Evolutionary conservation across 2,797 vertebrate species (phyloP), one percentile per base, ranked within the genome.

Genomic region (Karalla daura): DNA sequence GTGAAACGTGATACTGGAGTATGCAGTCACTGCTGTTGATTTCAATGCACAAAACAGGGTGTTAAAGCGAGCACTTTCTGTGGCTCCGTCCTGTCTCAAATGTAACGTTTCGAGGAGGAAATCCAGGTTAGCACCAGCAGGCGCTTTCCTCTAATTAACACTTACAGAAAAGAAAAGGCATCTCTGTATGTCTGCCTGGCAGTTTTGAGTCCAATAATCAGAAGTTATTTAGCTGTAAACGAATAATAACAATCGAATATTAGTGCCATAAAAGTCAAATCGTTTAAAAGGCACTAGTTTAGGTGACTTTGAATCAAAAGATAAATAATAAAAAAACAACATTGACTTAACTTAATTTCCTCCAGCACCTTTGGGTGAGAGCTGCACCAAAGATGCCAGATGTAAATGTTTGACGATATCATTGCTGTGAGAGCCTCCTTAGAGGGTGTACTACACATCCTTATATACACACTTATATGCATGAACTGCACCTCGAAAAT

Each of bases 291-390:
- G n/a, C n/a, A n/a, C n/a, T n/a, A n/a, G n/a, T n/a, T n/a, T n/a
- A n/a, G n/a, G n/a, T n/a, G n/a, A n/a, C n/a, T n/a, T n/a, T n/a
- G n/a, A n/a, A n/a, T n/a, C n/a, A n/a, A n/a, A n/a, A n/a, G n/a
- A n/a, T n/a, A n/a, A n/a, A n/a, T n/a, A n/a, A n/a, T n/a, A n/a
- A n/a, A n/a, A n/a, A n/a, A n/a, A n/a, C n/a, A n/a, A n/a, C n/a
- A n/a, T n/a, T 32, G 66, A 64, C 44, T 78, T 76, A 74, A 82
- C 44, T 72, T 47, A 70, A 47, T 58, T 73, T 71, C 74, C 72
- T n/a, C 41, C 37, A 64, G 58, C 58, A 70, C 67, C 73, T 73
- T 36, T 58, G 67, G 81, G 55, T 81, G 67, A 60, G 23, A 66
- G 43, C 56, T 47, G 62, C 61, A 82, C 66, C 65, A 79, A 81